A percentile compares a stretch with the other conserved stretches of the same genome.
phyloP scores from a whole-genome alignment of 2,888 invertebrate species.

The Frankliniella fusca region DNA sequence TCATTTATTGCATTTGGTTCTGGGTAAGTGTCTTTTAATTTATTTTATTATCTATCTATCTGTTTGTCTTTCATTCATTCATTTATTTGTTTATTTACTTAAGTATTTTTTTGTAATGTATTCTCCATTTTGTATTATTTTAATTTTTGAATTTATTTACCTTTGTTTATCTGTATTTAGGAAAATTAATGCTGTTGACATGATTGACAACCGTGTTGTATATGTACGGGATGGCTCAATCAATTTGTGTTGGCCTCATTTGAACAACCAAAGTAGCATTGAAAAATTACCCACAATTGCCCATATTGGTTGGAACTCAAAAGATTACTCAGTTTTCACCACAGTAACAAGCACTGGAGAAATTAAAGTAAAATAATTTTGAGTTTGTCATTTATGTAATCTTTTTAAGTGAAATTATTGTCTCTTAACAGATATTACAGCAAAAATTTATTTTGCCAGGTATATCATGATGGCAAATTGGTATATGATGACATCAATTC shows the following conservation, averaged over 20 bases:
- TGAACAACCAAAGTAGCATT: not conserved
- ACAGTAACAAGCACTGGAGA: not conserved
- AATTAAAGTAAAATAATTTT: not conserved
- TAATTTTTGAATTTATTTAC: not conserved
- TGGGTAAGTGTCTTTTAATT: not conserved
- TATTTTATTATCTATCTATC: not conserved
- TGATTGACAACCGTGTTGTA: not conserved
- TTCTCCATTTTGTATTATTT: not conserved
- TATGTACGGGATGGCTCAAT: not conserved
- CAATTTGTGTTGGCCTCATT: not conserved
- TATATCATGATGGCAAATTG: not conserved
- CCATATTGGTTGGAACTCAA: not conserved
- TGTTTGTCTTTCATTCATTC: not conserved
- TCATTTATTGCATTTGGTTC: not conserved
- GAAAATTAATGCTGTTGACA: slow-evolving; percentile 5
- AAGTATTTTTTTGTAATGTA: not conserved
- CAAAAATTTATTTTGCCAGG: not conserved
- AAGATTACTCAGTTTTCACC: not conserved
- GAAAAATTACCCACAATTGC: not conserved
- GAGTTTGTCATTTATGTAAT: not conserved
- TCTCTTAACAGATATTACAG: not conserved
- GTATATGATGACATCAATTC: too few species aligned
- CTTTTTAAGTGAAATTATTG: not conserved
- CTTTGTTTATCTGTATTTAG: not conserved
- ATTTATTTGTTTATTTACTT: too few species aligned